Evolutionary conservation across 2,797 vertebrate species (phyloP), one percentile per base, ranked within the genome.

Genomic region (Astyanax mexicanus): DNA sequence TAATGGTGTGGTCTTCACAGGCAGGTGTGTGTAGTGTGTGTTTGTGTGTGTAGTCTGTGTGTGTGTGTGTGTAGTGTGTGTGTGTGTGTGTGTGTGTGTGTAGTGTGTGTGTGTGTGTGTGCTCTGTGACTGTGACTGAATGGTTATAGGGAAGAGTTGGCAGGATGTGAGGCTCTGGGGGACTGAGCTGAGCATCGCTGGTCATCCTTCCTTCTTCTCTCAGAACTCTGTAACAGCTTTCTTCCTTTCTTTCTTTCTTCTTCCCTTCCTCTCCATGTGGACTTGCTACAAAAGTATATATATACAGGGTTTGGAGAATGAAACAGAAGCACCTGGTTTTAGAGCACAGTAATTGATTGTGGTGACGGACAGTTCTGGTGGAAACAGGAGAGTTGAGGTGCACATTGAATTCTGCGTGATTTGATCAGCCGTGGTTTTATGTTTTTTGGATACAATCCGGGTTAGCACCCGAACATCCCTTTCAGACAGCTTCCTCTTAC

Each of bases 181-280:
- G 42, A 70, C 64, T 49, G 49, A 42, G 23, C 67, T 64, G 65
- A 74, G 64, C 57, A 70, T 70, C 49, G 58, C 40, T 51, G 67
- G 54, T 37, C 51, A 70, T 75, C 47, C 21, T 64, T 25, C 61
- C 12, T 9, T 64, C 58, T 49, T 66, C 65, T 19, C 62, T 27
- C 27, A 44, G 17, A 65, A 32, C n/a, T 66, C 55, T 25, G 23
- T 25, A 61, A 68, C 32, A 67, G 27, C n/a, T 72, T 11, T 47
- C 25, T 72, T 37, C 10, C 49, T 23, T 9, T 52, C 17, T 60
- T n/a, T 27, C 13, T 58, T 19, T 44, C 21, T 11, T 47, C 25
- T 72, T 37, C 10, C 49, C 23, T 9, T 52, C 17, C 60, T n/a
- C 21, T 40, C 9, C n/a, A 13, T 15, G 44, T 69, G 1, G 3